Evolutionary conservation across 2,797 vertebrate genomes (phyloP).

Genomic region (Ambastaia sidthimunki): DNA sequence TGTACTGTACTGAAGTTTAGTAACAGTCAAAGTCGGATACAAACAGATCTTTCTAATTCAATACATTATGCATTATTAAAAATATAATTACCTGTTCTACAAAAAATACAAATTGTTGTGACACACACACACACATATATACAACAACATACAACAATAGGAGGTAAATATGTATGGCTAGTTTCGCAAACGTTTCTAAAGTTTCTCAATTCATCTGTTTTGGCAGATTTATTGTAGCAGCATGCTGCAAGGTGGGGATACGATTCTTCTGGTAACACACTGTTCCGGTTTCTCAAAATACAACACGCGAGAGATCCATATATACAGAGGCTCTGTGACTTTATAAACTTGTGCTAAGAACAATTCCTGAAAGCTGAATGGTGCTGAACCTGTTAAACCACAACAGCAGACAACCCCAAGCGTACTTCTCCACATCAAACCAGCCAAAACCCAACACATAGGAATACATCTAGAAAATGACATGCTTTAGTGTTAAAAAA

Average conservation of each 20-base stretch:
- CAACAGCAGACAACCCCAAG: not conserved
- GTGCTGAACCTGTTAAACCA: not conserved
- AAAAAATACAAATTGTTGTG: too few relatives aligned
- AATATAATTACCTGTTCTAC: not conserved
- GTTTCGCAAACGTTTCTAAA: too few relatives aligned
- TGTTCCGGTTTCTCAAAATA: constrained; percentile 8
- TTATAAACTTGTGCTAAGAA: not conserved
- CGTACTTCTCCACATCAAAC: constrained; percentile 4
- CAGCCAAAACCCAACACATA: not conserved
- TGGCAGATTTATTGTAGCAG: not conserved
- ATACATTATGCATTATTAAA: not conserved
- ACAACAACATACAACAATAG: too few relatives aligned
- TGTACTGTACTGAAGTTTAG: not conserved
- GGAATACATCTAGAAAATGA: not conserved
- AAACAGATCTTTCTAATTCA: not conserved
- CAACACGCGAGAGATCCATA: not conserved
- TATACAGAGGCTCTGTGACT: constrained; percentile 8
- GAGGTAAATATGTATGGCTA: too few relatives aligned
- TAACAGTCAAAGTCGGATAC: not conserved
- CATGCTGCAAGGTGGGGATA: too few relatives aligned
- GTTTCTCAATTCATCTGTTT: too few relatives aligned
- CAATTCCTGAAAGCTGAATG: not conserved
- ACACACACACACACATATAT: too few relatives aligned
- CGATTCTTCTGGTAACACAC: not conserved
- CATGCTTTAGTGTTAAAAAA: not conserved